A percentile compares a stretch with the other conserved stretches of the same genome.
These are phyloP conservation scores for Picus viridis DNA, from an alignment of 2,797 vertebrate genomes.

Conservation along the genomic window DNA sequence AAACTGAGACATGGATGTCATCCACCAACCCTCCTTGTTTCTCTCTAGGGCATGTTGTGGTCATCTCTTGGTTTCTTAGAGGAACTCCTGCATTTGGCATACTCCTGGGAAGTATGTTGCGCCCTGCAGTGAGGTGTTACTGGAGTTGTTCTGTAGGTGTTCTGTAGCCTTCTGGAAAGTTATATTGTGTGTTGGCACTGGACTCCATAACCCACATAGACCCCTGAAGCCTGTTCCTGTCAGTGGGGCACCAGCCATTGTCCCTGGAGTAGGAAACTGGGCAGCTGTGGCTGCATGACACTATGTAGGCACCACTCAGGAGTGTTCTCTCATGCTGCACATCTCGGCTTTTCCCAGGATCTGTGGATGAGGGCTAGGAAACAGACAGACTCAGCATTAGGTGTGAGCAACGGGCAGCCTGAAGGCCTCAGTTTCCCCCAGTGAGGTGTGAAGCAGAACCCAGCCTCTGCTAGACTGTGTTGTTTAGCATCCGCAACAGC, in stretches of 20 bases:
- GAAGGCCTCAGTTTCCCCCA: not conserved
- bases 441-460: not conserved
- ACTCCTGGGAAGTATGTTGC: not conserved
- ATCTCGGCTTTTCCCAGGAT: not conserved
- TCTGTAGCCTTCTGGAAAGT: not conserved
- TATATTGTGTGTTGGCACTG: not conserved
- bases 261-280: not conserved
- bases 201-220: not conserved
- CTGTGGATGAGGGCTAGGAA: not conserved
- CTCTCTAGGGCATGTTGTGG: not conserved
- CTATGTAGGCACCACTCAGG: fast-evolving
- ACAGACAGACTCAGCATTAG: not conserved
- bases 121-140: not conserved
- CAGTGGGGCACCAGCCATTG: fast-evolving
- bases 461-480: fast-evolving
- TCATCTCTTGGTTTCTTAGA: not conserved
- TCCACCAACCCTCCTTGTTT: not conserved
- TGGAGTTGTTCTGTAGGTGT: not conserved
- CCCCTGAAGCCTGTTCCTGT: not conserved
- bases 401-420: not conserved
- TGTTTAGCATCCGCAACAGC: fast-evolving
- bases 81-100: not conserved
- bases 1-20: not conserved
- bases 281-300: not conserved
- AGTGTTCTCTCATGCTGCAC: not conserved